Conservation (phyloP, 2,113 vertebrate genomes). For the Elachura formosa region DNA sequence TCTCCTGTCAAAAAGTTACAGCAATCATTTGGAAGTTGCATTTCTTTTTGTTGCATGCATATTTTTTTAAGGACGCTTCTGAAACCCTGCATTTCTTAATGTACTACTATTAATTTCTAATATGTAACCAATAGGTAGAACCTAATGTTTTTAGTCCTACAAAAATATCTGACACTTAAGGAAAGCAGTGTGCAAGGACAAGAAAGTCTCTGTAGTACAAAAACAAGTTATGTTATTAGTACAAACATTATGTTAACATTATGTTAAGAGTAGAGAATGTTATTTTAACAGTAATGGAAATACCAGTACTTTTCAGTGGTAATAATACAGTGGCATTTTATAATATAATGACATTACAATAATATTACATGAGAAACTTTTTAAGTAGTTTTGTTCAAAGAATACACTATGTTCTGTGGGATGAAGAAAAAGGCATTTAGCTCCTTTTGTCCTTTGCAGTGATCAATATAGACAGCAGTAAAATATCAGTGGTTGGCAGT, state of each 20-base stretch:
- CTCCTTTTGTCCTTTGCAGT: neutral
- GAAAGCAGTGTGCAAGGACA: neutral
- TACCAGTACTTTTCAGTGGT: neutral
- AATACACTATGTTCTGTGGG: neutral
- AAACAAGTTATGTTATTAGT: neutral
- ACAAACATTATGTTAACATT: too few relatives aligned
- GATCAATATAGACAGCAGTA: neutral
- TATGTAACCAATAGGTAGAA: neutral
- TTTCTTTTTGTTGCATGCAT: neutral
- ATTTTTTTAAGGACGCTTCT: neutral
- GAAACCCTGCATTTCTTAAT: neutral
- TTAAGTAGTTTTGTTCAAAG: neutral
- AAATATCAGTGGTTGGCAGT: constrained; percentile 14
- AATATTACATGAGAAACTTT: neutral
- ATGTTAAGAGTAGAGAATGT: neutral
- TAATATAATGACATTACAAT: neutral
- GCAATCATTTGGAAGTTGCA: neutral
- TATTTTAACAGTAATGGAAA: neutral
- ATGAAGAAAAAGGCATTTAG: neutral
- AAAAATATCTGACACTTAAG: neutral
- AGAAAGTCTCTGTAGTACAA: neutral
- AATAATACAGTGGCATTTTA: neutral
- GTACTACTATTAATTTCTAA: neutral
- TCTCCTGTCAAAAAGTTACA: neutral
- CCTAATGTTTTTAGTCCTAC: neutral